phyloP scores from a whole-genome alignment of 2,113 vertebrate species.

The Tursiops truncatus region DNA sequence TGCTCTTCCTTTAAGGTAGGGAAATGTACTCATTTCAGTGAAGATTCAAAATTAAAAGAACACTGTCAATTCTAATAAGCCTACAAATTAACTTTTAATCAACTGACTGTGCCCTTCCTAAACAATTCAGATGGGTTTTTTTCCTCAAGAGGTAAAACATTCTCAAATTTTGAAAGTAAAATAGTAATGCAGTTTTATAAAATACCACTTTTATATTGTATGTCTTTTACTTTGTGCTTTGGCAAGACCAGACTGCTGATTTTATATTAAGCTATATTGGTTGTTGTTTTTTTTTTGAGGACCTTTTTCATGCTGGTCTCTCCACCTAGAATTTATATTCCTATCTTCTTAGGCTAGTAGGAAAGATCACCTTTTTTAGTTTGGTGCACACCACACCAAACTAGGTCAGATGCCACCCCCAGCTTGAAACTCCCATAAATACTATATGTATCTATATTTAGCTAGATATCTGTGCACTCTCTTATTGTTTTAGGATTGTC shows the following conservation, averaged over 20 bases:
- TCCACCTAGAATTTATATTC: neutral
- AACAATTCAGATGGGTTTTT: constrained; percentile 10
- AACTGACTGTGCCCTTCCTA: neutral
- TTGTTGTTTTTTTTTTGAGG: neutral
- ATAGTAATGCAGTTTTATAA: constrained; percentile 36
- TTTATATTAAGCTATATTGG: neutral
- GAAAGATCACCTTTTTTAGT: neutral
- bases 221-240: neutral
- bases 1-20: constrained; percentile 31
- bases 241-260: neutral
- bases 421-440: neutral
- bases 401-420: neutral
- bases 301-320: neutral
- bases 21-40: constrained; percentile 15
- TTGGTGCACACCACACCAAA: neutral
- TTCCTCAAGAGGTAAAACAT: neutral
- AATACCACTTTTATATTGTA: neutral
- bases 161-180: constrained; percentile 37
- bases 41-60: constrained; percentile 59
- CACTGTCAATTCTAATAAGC: neutral
- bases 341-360: neutral
- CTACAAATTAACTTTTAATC: neutral
- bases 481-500: neutral
- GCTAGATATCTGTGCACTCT: neutral
- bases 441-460: neutral